A percentile compares a stretch with the other conserved stretches of the same genome.
phyloP scores from a whole-genome alignment of 2,888 invertebrate species.

The Calliphora vomitoria region DNA sequence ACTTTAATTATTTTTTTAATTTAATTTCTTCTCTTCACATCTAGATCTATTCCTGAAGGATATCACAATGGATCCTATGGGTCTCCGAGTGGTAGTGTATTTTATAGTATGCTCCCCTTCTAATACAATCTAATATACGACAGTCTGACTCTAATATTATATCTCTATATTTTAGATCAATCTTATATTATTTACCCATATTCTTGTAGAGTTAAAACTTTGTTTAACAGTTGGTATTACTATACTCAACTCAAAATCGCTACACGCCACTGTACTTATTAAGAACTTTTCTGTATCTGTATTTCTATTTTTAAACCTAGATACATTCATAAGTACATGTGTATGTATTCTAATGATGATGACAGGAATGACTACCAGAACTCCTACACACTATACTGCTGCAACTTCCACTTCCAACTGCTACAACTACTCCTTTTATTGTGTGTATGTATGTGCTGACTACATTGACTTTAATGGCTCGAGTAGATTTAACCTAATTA shows the following conservation, averaged over 20 bases:
- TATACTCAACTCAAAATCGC: no score
- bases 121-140: no score
- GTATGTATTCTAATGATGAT: conserved; percentile 36
- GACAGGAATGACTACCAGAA: conserved; percentile 20
- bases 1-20: no score
- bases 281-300: background rate
- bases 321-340: background rate
- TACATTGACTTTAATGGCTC: conserved; percentile 71
- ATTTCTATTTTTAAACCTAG: background rate
- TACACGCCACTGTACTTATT: background rate
- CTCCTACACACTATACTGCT: conserved; percentile 5
- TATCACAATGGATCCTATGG: no score
- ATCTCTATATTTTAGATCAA: no score
- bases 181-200: no score
- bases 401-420: conserved; percentile 14
- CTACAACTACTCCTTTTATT: conserved; percentile 24
- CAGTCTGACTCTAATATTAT: no score
- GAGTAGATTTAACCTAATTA: conserved; percentile 84
- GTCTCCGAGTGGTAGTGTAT: no score
- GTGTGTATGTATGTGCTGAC: conserved; percentile 44
- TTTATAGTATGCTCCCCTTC: no score
- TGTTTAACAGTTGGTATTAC: background rate
- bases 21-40: no score
- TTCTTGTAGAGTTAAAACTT: no score
- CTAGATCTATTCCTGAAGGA: no score